Evolutionary conservation across 2,888 invertebrate genomes (phyloP).

Genomic region (Hirtodrosophila duncani): DNA sequence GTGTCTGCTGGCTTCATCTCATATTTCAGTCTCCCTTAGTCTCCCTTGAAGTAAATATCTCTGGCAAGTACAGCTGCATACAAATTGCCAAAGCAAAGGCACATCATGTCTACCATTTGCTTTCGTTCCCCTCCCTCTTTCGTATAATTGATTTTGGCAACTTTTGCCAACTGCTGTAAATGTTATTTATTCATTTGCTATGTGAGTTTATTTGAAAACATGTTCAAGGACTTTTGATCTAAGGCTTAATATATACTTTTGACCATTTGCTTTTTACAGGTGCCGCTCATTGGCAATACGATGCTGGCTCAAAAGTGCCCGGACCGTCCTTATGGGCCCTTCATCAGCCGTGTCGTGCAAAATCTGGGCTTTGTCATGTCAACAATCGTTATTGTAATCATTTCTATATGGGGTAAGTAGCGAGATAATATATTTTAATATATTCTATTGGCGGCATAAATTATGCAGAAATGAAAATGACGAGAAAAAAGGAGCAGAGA

Average conservation of each 20-base stretch:
- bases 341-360: conserved; percentile 68
- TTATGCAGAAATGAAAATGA: conserved; percentile 23
- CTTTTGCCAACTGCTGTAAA: no score
- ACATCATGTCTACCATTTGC: no score
- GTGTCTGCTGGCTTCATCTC: no score
- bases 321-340: conserved; percentile 56
- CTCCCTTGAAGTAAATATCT: no score
- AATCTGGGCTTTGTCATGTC: conserved; percentile 75
- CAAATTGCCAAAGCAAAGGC: no score
- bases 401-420: conserved; percentile 75
- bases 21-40: no score
- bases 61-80: no score
- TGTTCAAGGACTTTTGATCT: background rate
- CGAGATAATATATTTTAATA: conserved; percentile 20
- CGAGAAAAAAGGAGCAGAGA: conserved; percentile 1
- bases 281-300: conserved; percentile 69
- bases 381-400: conserved; percentile 61
- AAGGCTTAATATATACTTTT: background rate
- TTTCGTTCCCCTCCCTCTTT: no score
- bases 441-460: conserved; percentile 38
- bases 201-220: no score
- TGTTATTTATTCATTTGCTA: no score
- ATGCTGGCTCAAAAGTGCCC: conserved; percentile 67
- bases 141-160: no score
- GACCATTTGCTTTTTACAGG: conserved; percentile 53